Conservation (phyloP, 2,797 vertebrate species). For the Crypturellus tataupa region DNA sequence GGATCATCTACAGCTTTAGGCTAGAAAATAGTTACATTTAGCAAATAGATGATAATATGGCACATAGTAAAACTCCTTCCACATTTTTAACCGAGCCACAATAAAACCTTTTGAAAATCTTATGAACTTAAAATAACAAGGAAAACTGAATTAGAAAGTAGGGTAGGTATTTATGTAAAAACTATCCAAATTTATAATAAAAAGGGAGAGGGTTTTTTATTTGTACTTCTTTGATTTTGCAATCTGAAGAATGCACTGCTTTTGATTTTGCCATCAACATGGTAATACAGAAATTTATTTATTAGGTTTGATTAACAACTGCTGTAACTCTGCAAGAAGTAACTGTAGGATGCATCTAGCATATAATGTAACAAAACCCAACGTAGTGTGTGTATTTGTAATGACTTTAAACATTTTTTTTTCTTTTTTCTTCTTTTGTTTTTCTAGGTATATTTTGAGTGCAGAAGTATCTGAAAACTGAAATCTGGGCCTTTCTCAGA, state of each 20-base stretch:
- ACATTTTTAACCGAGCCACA: background rate
- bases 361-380: background rate
- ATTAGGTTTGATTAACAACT: background rate
- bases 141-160: background rate
- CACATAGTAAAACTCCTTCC: background rate
- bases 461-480: background rate
- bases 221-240: background rate
- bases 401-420: rapidly evolving
- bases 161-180: background rate
- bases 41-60: background rate
- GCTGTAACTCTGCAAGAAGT: background rate
- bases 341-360: background rate
- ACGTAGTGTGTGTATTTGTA: background rate
- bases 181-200: background rate
- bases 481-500: background rate
- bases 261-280: background rate
- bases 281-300: background rate
- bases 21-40: background rate
- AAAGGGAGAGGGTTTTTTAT: background rate
- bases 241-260: background rate
- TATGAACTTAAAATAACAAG: background rate
- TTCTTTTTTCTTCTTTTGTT: background rate
- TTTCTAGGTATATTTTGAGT: background rate
- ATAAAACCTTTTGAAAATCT: background rate
- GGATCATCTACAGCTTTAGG: background rate